Base-by-base conservation (phyloP, 2,888 invertebrate species). In the Acanthacorydalis orientalis region DNA sequence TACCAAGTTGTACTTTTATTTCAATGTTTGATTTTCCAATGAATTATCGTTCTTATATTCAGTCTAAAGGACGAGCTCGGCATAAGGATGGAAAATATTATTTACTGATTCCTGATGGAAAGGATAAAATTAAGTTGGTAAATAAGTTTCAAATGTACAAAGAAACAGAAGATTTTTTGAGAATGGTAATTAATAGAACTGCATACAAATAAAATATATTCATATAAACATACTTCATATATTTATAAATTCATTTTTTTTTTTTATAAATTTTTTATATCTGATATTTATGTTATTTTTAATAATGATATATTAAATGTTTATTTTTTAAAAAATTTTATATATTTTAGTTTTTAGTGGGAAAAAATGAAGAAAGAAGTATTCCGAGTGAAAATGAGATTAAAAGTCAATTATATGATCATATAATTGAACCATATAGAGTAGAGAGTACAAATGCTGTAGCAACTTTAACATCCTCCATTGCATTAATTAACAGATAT, bases 51-150 rank as follows among this genome's bases (percentile, higher is more conserved):
- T 81, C 86, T 0, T 95, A 92, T 59, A 76, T 93, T 37, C 91
- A 92, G 64, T 85, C 89, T 51, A 90, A 91, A 74, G 91, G 89
- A 55, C 74, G 95, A 48, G 93, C 93, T 0, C 71, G 86, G n/a
- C 70, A 73, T 54, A 58, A 60, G 4, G 61, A 69, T 0, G 79
- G 86, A n/a, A 63, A 64, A 9, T 87, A 71, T 54, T 4, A 23
- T 23, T 65, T 75, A 0, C 63, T 83, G 23, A 59, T 84, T 55
- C 54, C 77, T 0, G 58, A 70, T 2, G 47, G 54, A 0, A 2
- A 44, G 0, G 64, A 75, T 0, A 11, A 23, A 1, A 0, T 1
- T 0, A 59, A 61, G 31, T 65, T 65, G 38, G 1, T 50, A 0
- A 4, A 38, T 0, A 67, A 64, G 57, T 75, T 78, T 49, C 0